Percentiles rank a stretch among this genome's conserved stretches.
phyloP scores from a whole-genome alignment of 2,888 invertebrate genomes.

The Syrista parreyssii region DNA sequence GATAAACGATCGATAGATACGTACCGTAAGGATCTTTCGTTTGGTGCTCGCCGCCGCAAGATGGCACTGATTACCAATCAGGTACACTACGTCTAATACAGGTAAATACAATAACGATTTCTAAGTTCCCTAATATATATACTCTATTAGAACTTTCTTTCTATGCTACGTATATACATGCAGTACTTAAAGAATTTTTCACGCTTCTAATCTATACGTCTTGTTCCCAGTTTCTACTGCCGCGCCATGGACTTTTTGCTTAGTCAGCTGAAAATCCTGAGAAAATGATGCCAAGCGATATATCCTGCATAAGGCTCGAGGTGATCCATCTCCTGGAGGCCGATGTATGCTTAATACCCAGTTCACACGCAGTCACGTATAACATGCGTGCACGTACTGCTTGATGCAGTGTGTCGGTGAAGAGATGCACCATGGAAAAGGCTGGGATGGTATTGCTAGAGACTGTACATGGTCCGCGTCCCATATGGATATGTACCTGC shows the following conservation, averaged over 20 bases:
- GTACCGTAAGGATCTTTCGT: constrained; percentile 40
- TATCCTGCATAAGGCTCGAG: background rate
- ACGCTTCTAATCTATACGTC: background rate
- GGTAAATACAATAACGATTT: background rate
- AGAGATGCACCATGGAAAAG: background rate
- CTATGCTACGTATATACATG: background rate
- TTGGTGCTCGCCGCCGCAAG: constrained; percentile 31
- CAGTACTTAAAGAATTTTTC: background rate
- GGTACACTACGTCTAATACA: background rate
- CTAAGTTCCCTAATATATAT: background rate
- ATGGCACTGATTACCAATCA: background rate
- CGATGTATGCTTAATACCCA: background rate
- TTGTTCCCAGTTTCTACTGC: background rate
- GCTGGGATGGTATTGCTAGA: background rate
- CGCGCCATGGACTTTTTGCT: background rate
- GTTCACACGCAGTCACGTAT: background rate
- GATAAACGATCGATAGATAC: constrained; percentile 35
- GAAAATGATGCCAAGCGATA: background rate
- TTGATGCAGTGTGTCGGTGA: background rate
- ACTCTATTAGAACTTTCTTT: constrained; percentile 2
- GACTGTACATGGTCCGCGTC: background rate
- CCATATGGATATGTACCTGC: background rate
- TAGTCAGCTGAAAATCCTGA: background rate
- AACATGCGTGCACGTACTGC: background rate
- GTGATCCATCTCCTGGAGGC: background rate